Base-by-base conservation (phyloP, 2,797 vertebrate genomes). In the Orientallactaga sibirica region DNA sequence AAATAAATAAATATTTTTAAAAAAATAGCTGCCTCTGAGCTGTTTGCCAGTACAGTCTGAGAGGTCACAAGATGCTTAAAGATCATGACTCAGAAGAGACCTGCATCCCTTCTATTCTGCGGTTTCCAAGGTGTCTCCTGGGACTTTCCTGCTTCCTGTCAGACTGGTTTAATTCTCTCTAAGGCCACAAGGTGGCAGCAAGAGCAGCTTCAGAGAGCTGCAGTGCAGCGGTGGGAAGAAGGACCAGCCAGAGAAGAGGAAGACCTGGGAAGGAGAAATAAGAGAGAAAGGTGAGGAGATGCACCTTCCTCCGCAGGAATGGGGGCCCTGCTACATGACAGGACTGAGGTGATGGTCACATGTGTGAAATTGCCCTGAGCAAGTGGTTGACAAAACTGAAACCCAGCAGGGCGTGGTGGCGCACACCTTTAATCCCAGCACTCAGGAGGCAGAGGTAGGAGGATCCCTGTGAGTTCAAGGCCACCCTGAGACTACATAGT, bases 301-400 rank as follows among this genome's bases (percentile, higher is more conserved):
- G 1, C 25, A 79, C 25, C 76, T 88, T 25, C 52, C 15, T 19
- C 43, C 8, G 43, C 43, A 5, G 67, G 10, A 18, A 43, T 6
- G 29, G 19, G 19, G 19, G 18, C 5, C 52, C 66, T 27, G 67
- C 24, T 16, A 48, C 20, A 25, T 10, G 5, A 33, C 7, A 5
- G 52, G 52, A 52, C 68, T 61, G 22, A 19, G 82, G 52, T 52
- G 64, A 27, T 70, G 81, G 66, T 19, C 12, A 55, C 43, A 84
- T 7, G 9, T 0, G 6, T 2, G 7, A 62, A 43, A n/a, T 37
- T 0, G 2, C 19, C 48, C 1, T 0, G 55, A 4, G 24, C 66
- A 14, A 8, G 22, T 3, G 70, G 19, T 7, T 29, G 27, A 4
- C 68, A 14, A 15, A n/a, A 55, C 29, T 62, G 64, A 78, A 76